Evolutionary conservation across 2,797 vertebrate species (phyloP), one percentile per base, ranked within the genome.

Genomic region (Alcedo quadribrachys): DNA sequence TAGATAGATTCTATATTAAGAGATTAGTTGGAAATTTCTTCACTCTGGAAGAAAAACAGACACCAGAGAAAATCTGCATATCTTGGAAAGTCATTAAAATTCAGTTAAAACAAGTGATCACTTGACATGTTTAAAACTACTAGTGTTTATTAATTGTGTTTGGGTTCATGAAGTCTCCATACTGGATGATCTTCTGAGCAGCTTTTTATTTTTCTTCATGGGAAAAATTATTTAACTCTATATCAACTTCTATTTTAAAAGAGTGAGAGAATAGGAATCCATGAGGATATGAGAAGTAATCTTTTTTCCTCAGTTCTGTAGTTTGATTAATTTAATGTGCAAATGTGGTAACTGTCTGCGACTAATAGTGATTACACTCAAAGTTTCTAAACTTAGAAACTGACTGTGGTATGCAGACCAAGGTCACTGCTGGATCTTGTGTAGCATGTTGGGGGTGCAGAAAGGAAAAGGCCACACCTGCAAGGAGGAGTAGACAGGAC

Each of bases 1-100:
- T 73, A 71, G n/a, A 60, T 24, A 15, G 68, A 81, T 94, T 86
- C 67, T 95, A 53, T 91, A 85, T 78, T 87, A 94, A 91, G 62
- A 92, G 51, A 75, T 58, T 68, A 87, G 20, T 35, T 67, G 45
- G 37, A 86, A 93, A 93, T 93, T 62, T 86, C 37, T 92, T 95
- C 46, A 62, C 51, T 68, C 35, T 87, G 67, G 22, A 94, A 94
- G 57, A 66, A 32, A 94, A 85, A 85, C 17, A 90, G 69, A 12
- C 37, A 65, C 13, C 21, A 70, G 5, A 78, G 17, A 5, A 84
- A 84, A 37, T 7, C 20, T 74, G 6, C 19, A 19, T 45, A 10
- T 37, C 58, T 61, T 60, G 5, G 37, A 61, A 90, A 58, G n/a
- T 43, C 37, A 55, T n/a, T 45, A 53, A 66, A 33, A 33, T 32